A percentile compares a stretch with the other conserved stretches of the same genome.
These are phyloP conservation scores for Paedocypris sp. DNA, from an alignment of 2,113 vertebrate species.

Conservation along the genomic window DNA sequence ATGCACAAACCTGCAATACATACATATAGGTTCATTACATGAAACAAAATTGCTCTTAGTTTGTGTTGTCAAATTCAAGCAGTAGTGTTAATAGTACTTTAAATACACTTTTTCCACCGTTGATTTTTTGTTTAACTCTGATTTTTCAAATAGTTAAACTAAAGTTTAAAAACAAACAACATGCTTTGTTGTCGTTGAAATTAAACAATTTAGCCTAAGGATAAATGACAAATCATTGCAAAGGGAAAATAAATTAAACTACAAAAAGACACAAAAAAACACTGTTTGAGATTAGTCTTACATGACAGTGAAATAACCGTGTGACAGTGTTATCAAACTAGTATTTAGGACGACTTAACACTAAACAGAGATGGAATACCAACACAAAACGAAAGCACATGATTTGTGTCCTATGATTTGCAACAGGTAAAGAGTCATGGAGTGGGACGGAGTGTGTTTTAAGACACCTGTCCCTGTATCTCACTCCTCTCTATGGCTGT, in stretches of 20 bases:
- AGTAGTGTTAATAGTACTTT: too few relatives aligned
- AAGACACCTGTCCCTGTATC: constrained; percentile 35
- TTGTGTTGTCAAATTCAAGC: too few relatives aligned
- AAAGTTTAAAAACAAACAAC: too few relatives aligned
- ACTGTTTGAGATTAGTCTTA: constrained; percentile 10
- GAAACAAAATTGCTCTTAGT: too few relatives aligned
- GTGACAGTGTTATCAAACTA: constrained; percentile 1
- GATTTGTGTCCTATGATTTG: constrained; percentile 1
- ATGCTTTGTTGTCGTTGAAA: too few relatives aligned
- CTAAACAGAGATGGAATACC: constrained; percentile 26
- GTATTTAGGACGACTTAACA: constrained; percentile 13
- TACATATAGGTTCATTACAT: too few relatives aligned
- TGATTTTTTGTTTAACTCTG: too few relatives aligned
- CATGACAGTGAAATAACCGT: constrained; percentile 23
- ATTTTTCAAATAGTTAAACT: too few relatives aligned
- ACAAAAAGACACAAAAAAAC: neutral
- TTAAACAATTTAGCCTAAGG: too few relatives aligned
- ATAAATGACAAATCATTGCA: too few relatives aligned
- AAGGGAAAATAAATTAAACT: neutral
- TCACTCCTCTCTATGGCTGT: constrained; percentile 42
- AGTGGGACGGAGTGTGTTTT: constrained; percentile 15
- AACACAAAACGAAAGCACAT: constrained; percentile 1
- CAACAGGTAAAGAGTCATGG: constrained; percentile 8
- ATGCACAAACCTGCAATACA: too few relatives aligned
- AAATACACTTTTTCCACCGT: too few relatives aligned